Conservation (phyloP, 1,140 invertebrate genomes). For the Hesperophylax magnus region DNA sequence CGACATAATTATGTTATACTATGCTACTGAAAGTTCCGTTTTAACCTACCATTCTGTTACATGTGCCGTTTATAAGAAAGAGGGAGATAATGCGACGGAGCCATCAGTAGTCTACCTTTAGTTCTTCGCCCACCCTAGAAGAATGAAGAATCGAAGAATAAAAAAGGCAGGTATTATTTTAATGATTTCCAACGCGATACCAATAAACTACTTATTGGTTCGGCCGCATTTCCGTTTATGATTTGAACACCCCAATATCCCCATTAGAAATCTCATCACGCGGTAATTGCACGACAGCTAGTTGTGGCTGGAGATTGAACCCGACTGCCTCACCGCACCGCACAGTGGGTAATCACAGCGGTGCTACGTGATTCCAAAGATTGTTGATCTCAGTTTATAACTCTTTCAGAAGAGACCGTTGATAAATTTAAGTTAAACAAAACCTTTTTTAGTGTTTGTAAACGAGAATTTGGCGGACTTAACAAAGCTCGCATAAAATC, state of each 20-base stretch:
- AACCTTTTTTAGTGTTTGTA: too few species aligned
- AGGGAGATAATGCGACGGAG: too few species aligned
- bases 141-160: background rate
- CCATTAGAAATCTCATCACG: conserved; percentile 44
- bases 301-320: conserved; percentile 22
- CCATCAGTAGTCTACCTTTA: too few species aligned
- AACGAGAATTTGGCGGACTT: too few species aligned
- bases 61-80: too few species aligned
- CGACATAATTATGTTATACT: too few species aligned
- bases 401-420: background rate
- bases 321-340: conserved; percentile 3
- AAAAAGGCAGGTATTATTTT: background rate
- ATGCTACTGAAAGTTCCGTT: too few species aligned
- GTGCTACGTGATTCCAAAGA: background rate
- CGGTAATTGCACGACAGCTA: conserved; percentile 35
- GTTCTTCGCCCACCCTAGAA: background rate
- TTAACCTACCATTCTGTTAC: too few species aligned
- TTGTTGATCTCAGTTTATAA: conserved; percentile 23
- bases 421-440: too few species aligned
- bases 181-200: conserved; percentile 4
- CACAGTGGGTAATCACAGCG: conserved; percentile 11
- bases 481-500: too few species aligned
- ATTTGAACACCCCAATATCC: conserved; percentile 4
- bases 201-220: conserved; percentile 17
- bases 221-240: conserved; percentile 11